phyloP scores from a whole-genome alignment of 2,797 vertebrate species.

The Periparus ater region DNA sequence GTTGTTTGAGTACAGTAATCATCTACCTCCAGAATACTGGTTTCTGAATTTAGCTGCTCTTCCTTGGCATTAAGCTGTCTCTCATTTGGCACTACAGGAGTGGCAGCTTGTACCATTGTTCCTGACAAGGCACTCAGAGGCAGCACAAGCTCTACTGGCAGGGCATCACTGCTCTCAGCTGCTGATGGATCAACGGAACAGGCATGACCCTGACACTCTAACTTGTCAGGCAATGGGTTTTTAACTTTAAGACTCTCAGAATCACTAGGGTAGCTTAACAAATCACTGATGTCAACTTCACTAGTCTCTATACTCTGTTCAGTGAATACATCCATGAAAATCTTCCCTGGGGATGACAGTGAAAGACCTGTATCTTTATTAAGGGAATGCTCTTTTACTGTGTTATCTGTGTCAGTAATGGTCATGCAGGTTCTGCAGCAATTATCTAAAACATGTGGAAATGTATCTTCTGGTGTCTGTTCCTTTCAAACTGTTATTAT shows the following conservation, averaged over 20 bases:
- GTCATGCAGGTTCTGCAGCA: background rate
- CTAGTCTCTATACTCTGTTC: background rate
- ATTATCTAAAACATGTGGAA: constrained; percentile 10
- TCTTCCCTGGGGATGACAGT: background rate
- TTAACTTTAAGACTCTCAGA: background rate
- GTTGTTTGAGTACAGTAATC: constrained; percentile 53
- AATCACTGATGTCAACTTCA: constrained; percentile 11
- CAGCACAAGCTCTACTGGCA: constrained; percentile 37
- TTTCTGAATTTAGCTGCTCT: background rate
- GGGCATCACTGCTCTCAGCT: background rate
- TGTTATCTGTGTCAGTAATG: background rate
- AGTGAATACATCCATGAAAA: background rate
- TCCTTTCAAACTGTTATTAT: background rate
- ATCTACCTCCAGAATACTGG: background rate
- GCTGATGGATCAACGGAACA: background rate
- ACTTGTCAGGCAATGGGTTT: background rate
- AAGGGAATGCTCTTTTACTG: constrained; percentile 7
- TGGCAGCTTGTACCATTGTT: background rate
- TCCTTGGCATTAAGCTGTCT: background rate
- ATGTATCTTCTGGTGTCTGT: background rate
- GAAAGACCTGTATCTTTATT: constrained; percentile 28
- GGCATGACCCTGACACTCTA: background rate
- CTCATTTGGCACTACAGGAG: background rate
- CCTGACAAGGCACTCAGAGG: constrained; percentile 45
- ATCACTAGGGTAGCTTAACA: background rate